phyloP scores from a whole-genome alignment of 1,140 invertebrate genomes.

The Lepidostoma basale region DNA sequence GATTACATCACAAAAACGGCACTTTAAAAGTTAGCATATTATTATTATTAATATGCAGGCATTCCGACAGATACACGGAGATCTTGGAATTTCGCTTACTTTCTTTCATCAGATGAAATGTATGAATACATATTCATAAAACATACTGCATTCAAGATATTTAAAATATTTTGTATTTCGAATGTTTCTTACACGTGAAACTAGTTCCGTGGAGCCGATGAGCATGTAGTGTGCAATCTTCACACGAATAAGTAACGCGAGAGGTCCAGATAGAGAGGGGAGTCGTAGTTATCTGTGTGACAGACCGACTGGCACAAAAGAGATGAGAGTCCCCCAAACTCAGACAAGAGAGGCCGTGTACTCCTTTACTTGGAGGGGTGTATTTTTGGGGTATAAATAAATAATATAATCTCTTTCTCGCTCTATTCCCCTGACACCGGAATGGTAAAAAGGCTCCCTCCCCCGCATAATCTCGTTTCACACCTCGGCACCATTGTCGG shows the following conservation, averaged over 20 bases:
- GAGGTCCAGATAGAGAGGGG: conserved; percentile 3
- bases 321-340: neutral
- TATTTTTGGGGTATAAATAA: conserved; percentile 1
- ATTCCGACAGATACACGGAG: no score
- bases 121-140: no score
- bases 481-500: neutral
- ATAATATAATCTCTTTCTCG: neutral
- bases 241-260: neutral
- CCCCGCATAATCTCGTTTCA: conserved; percentile 1
- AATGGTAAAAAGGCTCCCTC: neutral
- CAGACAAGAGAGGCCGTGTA: neutral
- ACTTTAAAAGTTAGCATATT: no score
- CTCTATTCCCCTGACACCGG: neutral
- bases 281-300: conserved; percentile 11
- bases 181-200: no score
- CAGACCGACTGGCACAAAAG: conserved; percentile 10
- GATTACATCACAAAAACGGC: no score
- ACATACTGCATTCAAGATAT: no score
- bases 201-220: no score
- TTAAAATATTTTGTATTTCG: no score
- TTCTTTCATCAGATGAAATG: no score
- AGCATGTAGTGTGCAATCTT: neutral
- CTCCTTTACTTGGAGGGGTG: neutral
- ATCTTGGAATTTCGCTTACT: no score
- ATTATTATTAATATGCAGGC: no score